Evolutionary conservation across 2,113 vertebrate species (phyloP).

Genomic region (Elaphurus davidianus): DNA sequence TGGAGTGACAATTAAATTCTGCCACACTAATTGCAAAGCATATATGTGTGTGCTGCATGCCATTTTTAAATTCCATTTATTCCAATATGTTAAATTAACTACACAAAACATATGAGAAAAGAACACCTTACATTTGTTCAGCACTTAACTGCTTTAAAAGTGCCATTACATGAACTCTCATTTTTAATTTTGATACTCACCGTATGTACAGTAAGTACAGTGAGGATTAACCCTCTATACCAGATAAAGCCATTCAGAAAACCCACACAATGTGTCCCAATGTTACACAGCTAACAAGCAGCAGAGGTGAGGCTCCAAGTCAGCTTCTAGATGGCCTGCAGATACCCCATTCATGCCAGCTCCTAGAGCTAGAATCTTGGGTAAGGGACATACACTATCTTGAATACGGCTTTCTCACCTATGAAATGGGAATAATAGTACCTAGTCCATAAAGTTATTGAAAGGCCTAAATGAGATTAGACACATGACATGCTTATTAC

Average conservation of each 20-base stretch:
- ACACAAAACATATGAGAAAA: not conserved
- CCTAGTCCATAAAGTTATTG: not conserved
- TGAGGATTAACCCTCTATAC: not conserved
- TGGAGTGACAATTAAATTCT: conserved; percentile 54
- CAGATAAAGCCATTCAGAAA: not conserved
- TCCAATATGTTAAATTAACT: not conserved
- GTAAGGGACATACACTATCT: not conserved
- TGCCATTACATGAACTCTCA: not conserved
- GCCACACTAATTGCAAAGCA: conserved; percentile 45
- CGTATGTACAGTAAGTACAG: not conserved
- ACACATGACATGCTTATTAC: not conserved
- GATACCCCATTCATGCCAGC: not conserved
- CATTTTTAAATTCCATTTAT: conserved; percentile 8
- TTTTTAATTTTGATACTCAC: not conserved
- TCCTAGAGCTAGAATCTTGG: not conserved
- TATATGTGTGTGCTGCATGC: not conserved
- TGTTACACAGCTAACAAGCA: not conserved
- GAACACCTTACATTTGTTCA: not conserved
- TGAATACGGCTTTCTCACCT: not conserved
- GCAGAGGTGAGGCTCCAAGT: not conserved
- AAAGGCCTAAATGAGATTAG: not conserved
- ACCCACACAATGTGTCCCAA: not conserved
- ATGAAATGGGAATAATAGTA: not conserved
- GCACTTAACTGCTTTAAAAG: not conserved
- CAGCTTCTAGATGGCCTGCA: not conserved